Evolutionary conservation across 2,888 invertebrate species (phyloP).

Genomic region (Pollenia griseotomentosa): DNA sequence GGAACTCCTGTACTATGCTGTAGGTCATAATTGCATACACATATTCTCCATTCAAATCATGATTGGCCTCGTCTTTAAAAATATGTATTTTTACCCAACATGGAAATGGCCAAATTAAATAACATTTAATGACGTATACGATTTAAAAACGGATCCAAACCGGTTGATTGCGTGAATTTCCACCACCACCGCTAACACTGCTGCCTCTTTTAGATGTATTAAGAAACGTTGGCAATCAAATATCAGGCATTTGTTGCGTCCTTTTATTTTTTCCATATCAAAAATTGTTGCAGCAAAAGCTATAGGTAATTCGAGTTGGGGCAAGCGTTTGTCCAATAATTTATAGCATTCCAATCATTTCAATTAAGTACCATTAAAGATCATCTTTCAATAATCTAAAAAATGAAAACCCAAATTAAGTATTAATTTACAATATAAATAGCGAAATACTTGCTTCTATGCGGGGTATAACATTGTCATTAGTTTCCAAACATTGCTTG

Average conservation of each 20-base stretch:
- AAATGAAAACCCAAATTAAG: no score
- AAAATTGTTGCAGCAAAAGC: conserved; percentile 90
- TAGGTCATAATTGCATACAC: no score
- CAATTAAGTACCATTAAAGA: conserved; percentile 92
- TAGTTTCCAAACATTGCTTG: conserved; percentile 88
- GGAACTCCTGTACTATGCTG: no score
- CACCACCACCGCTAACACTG: conserved; percentile 75
- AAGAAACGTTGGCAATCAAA: conserved; percentile 85
- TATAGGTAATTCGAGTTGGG: conserved; percentile 88
- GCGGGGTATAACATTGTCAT: conserved; percentile 89
- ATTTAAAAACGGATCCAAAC: conserved; percentile 82
- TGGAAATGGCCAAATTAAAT: conserved; percentile 92
- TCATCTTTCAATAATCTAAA: conserved; percentile 89
- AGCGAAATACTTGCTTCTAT: no score
- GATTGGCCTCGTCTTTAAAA: no score
- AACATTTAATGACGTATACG: conserved; percentile 85
- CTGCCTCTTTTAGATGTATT: conserved; percentile 83
- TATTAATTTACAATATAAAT: not conserved
- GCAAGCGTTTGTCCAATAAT: conserved; percentile 86
- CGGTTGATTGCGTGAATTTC: conserved; percentile 82
- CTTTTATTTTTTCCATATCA: conserved; percentile 90
- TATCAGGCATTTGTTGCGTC: conserved; percentile 92
- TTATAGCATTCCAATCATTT: no score
- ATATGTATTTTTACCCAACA: conserved; percentile 93
- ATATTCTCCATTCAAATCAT: no score